These are phyloP conservation scores for Bombyx mandarina DNA, from an alignment of 1,140 invertebrate species.

Conservation along the genomic window DNA sequence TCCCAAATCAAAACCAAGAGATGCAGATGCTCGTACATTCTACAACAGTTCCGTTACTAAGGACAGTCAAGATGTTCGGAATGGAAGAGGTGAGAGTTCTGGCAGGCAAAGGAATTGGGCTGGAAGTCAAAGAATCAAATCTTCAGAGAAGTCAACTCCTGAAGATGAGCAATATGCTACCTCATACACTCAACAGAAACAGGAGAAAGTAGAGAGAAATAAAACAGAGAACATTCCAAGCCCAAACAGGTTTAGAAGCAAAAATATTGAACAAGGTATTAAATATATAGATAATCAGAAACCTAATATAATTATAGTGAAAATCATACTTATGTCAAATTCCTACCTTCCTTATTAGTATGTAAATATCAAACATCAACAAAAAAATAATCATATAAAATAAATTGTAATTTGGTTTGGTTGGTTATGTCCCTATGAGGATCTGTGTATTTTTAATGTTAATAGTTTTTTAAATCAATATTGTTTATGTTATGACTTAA, in stretches of 20 bases:
- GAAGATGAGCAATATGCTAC: slow-evolving; percentile 61
- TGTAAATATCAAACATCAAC: too few relatives aligned
- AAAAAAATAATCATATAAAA: too few relatives aligned
- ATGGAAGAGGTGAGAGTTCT: slow-evolving; percentile 37
- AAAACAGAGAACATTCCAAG: slow-evolving; percentile 19
- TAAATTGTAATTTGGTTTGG: too few relatives aligned
- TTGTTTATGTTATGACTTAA: too few relatives aligned
- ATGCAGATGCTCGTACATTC: slow-evolving; percentile 42
- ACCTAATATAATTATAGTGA: background rate
- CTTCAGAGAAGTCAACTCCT: slow-evolving; percentile 29
- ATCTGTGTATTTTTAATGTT: too few relatives aligned
- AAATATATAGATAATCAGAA: background rate
- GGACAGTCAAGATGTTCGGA: slow-evolving; percentile 43
- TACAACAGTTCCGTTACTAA: slow-evolving; percentile 52
- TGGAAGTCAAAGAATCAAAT: slow-evolving; percentile 38
- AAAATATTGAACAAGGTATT: slow-evolving; percentile 17
- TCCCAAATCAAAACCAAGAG: slow-evolving; percentile 46
- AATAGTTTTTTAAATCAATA: too few relatives aligned
- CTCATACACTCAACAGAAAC: slow-evolving; percentile 36
- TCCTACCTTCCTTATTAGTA: background rate
- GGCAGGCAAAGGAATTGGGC: slow-evolving; percentile 34
- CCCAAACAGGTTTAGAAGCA: slow-evolving; percentile 21
- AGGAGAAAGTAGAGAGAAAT: slow-evolving; percentile 28
- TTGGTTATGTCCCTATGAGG: too few relatives aligned
- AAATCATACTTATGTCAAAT: background rate